These are phyloP conservation scores for Sinocyclocheilus maitianheensis DNA, from an alignment of 2,113 vertebrate genomes.

Conservation along the genomic window DNA sequence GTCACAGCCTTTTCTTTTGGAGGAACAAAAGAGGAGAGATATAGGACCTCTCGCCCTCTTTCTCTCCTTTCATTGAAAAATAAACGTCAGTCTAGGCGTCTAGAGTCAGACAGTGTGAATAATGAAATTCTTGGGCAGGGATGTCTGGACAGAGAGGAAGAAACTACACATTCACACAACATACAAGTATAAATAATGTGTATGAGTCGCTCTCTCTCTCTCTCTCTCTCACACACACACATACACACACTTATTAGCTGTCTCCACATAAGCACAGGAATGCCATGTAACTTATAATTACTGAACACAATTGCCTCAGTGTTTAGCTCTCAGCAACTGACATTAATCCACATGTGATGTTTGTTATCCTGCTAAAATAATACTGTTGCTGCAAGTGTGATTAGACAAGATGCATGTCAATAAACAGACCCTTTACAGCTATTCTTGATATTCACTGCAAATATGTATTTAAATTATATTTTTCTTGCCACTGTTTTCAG, in stretches of 20 bases:
- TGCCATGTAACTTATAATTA: not conserved
- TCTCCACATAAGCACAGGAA: not conserved
- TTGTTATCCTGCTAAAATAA: not conserved
- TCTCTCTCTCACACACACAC: not conserved
- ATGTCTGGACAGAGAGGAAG: constrained; percentile 2
- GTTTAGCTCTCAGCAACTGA: constrained; percentile 7
- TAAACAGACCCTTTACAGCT: not conserved
- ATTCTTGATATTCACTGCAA: not conserved
- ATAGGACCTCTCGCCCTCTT: constrained; percentile 8
- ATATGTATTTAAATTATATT: too few relatives aligned
- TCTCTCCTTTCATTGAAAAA: constrained; percentile 47
- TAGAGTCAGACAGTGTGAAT: constrained; percentile 48
- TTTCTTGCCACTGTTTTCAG: too few relatives aligned
- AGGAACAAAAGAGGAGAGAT: constrained; percentile 33
- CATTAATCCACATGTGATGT: constrained; percentile 8
- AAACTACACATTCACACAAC: not conserved
- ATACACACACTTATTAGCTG: not conserved
- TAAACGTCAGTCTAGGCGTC: constrained; percentile 52
- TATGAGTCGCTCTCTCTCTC: too few relatives aligned
- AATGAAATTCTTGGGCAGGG: constrained; percentile 50
- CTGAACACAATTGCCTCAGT: not conserved
- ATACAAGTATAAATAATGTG: not conserved
- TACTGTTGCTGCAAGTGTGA: not conserved
- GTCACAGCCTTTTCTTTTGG: constrained; percentile 15
- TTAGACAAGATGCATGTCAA: not conserved